A percentile compares a stretch with the other conserved stretches of the same genome.
These are phyloP conservation scores for Allygus modestus DNA, from an alignment of 2,888 invertebrate species.

Conservation along the genomic window DNA sequence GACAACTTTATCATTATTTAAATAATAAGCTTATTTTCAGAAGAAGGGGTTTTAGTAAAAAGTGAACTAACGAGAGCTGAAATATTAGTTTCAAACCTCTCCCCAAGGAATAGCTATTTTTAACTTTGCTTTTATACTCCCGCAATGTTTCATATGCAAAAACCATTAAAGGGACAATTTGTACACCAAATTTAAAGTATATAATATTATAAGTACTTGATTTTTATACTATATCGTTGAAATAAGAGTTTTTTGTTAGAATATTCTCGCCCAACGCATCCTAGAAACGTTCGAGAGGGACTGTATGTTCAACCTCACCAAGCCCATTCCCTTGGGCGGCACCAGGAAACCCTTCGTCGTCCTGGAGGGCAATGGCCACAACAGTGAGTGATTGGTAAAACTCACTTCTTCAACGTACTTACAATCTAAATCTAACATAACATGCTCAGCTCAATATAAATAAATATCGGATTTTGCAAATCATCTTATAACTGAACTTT, in stretches of 20 bases:
- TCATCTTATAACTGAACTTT: too few species aligned
- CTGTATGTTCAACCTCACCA: constrained; percentile 7
- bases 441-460: too few species aligned
- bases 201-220: too few species aligned
- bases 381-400: constrained; percentile 17
- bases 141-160: too few species aligned
- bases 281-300: constrained; percentile 41
- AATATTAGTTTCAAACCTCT: not conserved
- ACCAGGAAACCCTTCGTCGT: constrained; percentile 42
- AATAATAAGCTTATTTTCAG: too few species aligned
- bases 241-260: not conserved
- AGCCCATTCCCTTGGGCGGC: not conserved
- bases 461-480: too few species aligned
- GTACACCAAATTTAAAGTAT: too few species aligned
- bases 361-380: constrained; percentile 43
- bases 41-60: not conserved
- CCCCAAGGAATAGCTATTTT: not conserved
- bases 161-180: too few species aligned
- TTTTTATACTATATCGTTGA: too few species aligned
- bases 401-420: not conserved
- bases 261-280: constrained; percentile 5
- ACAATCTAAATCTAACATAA: not conserved
- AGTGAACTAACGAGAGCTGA: not conserved
- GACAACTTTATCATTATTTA: too few species aligned
- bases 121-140: too few species aligned